Evolutionary conservation across 2,888 invertebrate species (phyloP).

Genomic region (Phragmatobia fuliginosa): DNA sequence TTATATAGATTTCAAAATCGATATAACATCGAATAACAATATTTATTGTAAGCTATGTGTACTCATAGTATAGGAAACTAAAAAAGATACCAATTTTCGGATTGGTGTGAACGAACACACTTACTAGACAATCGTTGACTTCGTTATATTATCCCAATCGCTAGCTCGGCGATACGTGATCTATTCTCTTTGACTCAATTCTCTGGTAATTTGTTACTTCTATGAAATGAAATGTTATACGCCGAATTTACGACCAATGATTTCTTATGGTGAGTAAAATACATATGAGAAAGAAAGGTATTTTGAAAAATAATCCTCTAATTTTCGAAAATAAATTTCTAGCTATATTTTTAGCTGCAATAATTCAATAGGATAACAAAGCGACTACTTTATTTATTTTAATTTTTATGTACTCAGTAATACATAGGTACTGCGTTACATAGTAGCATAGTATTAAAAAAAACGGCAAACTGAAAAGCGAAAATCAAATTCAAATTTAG

Average conservation of each 20-base stretch:
- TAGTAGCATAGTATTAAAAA: no score
- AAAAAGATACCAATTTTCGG: background rate
- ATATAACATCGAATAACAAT: background rate
- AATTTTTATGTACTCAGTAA: no score
- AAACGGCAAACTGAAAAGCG: no score
- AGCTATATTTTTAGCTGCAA: no score
- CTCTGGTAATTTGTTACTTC: conserved; percentile 21
- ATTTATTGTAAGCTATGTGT: background rate
- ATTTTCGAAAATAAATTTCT: no score
- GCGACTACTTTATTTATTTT: no score
- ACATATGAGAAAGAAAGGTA: background rate
- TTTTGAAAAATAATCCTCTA: background rate
- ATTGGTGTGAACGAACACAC: conserved; percentile 12
- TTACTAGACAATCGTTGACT: conserved; percentile 16
- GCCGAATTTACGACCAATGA: conserved; percentile 10
- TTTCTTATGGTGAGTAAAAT: conserved; percentile 1
- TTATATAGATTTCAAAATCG: no score
- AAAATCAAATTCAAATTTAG: no score
- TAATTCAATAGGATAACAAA: no score
- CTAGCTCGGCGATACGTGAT: conserved; percentile 19
- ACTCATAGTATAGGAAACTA: background rate
- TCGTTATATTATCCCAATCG: conserved; percentile 22
- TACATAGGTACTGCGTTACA: no score
- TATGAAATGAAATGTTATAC: background rate
- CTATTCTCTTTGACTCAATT: conserved; percentile 19